Evolutionary conservation across 2,797 vertebrate species (phyloP).

Genomic region (Enteromius argenteus): DNA sequence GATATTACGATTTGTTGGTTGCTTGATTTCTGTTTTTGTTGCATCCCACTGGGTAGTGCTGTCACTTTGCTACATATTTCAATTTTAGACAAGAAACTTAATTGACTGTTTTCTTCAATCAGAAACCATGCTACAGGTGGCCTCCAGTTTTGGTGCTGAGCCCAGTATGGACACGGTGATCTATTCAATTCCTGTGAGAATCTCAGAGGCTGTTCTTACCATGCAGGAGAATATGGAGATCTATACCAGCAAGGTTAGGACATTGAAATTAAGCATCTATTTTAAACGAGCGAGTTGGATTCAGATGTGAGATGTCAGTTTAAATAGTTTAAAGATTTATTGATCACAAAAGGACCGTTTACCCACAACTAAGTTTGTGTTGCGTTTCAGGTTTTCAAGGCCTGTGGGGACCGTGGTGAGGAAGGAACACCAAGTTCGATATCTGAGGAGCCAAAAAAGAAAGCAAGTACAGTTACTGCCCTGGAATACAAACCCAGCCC

Average conservation of each 20-base stretch:
- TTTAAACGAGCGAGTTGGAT: constrained; percentile 1
- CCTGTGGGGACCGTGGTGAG: constrained; percentile 83
- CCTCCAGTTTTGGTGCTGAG: constrained; percentile 84
- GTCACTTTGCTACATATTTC: not conserved
- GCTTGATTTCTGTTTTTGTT: not conserved
- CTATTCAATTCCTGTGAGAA: constrained; percentile 83
- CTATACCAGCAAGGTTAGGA: constrained; percentile 87
- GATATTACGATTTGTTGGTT: not conserved
- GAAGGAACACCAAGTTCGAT: constrained; percentile 73
- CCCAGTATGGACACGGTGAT: constrained; percentile 85
- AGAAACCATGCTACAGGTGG: constrained; percentile 91
- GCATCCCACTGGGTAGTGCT: not conserved
- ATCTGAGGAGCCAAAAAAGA: constrained; percentile 77
- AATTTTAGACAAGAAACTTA: not conserved
- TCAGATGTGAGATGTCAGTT: not conserved
- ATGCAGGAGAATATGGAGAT: constrained; percentile 86
- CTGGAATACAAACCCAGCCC: constrained; percentile 72
- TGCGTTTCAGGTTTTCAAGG: constrained; percentile 84
- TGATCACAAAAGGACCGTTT: not conserved
- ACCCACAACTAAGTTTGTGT: not conserved
- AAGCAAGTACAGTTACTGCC: constrained; percentile 71
- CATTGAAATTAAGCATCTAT: not conserved
- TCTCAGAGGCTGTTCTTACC: constrained; percentile 86
- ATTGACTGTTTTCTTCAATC: constrained; percentile 21
- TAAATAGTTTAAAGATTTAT: constrained; percentile 3